Evolutionary conservation across 2,113 vertebrate species (phyloP).

Genomic region (Scytalopus superciliaris): DNA sequence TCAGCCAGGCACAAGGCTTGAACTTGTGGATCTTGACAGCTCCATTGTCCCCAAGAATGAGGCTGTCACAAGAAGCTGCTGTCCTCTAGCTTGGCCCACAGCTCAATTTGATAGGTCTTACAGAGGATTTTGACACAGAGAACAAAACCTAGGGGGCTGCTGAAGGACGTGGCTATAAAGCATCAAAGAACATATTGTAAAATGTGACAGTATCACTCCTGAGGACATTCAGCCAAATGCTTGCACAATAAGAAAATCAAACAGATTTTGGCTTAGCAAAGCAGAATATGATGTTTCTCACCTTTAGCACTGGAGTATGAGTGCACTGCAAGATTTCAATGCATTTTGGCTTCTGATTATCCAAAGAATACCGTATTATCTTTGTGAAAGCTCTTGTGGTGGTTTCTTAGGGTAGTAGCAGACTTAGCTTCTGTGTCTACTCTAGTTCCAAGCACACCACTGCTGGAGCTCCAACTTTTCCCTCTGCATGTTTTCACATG

Average conservation of each 20-base stretch:
- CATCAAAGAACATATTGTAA: neutral
- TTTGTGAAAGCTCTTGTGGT: accelerated
- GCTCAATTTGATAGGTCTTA: neutral
- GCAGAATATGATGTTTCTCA: neutral
- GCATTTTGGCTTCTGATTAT: neutral
- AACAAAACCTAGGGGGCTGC: neutral
- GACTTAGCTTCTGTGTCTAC: neutral
- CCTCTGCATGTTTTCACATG: neutral
- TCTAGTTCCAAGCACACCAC: neutral
- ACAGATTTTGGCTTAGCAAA: neutral
- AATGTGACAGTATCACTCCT: neutral
- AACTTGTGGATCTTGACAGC: neutral
- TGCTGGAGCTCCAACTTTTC: neutral
- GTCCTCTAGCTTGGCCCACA: neutral
- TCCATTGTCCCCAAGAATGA: neutral
- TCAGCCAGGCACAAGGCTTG: neutral
- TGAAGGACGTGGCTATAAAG: neutral
- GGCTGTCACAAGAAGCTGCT: neutral
- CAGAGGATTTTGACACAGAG: neutral
- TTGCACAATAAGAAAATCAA: neutral
- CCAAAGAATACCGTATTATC: neutral
- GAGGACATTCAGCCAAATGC: neutral
- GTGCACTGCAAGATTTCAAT: neutral
- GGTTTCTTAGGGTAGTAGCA: neutral
- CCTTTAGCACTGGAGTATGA: neutral